Evolutionary conservation across 37 sponge, comb jelly and placozoan species (phyloP), one percentile per base, ranked within the genome.

Genomic region (Halisarca cf. caerulea): DNA sequence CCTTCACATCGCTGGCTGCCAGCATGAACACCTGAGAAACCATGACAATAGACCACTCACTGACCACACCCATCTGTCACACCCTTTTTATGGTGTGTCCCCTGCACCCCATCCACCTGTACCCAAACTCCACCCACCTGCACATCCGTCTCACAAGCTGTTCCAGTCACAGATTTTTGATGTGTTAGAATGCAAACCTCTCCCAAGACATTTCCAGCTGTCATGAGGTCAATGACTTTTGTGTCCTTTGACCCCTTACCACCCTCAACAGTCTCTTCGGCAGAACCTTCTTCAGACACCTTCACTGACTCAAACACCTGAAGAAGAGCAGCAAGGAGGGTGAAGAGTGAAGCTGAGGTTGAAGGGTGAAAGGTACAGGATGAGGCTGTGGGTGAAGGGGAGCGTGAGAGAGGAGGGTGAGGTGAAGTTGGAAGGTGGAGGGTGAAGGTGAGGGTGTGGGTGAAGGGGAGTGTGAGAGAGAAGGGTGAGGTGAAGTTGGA

Each of bases 1-100:
- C 47, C 15, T 86, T 80, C 55, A 94, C 37, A 0, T 92, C 66
- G 9, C 74, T 81, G 25, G 54, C 79, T 1, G 64, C 39, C 32
- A 97, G 75, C 78, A 81, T 82, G 81, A 94, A 92, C 8, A 87
- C 88, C 89, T 94, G 86, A n/a, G n/a, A n/a, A n/a, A n/a, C n/a
- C n/a, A n/a, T n/a, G n/a, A 47, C 11, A 47, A 47, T 47, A 47
- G 6, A 47, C 11, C 51, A 47, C 51, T 47, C 9, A 47, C 51
- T 47, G 51, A 14, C 51, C 51, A 47, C 51, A 47, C 51, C 51
- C 51, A 47, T 11, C 11, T 11, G 11, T 11, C 51, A 47, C 51
- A 47, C 51, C 51, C 51, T 47, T 11, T 47, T 47, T 47, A 47
- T 47, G 11, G 51, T 47, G 9, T 47, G 9, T 11, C 51, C 11